phyloP scores from a whole-genome alignment of 53 echinoderm and acorn worm genomes.

The Crossaster papposus region DNA sequence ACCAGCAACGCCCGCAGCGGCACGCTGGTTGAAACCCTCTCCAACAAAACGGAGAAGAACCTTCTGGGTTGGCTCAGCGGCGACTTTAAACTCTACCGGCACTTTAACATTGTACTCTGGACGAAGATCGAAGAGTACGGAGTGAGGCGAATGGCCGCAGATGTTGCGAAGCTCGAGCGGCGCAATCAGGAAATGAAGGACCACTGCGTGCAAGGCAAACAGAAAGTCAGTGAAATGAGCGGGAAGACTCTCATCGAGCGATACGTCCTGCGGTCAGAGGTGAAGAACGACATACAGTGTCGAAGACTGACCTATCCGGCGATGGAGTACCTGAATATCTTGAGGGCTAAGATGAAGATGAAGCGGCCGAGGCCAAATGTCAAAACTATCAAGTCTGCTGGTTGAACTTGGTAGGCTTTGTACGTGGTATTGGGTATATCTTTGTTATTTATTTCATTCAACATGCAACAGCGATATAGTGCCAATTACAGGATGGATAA shows the following conservation, averaged over 20 bases:
- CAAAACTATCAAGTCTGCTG: background rate
- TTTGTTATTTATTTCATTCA: no score
- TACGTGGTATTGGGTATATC: background rate
- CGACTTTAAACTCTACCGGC: constrained; percentile 65
- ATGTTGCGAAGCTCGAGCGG: constrained; percentile 51
- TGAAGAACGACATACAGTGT: constrained; percentile 37
- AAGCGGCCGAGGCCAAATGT: background rate
- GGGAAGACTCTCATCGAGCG: constrained; percentile 44
- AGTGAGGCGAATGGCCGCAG: constrained; percentile 51
- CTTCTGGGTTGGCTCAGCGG: constrained; percentile 74
- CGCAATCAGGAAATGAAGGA: constrained; percentile 35
- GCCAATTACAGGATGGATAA: no score
- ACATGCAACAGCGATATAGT: no score
- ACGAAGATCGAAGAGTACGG: constrained; percentile 67
- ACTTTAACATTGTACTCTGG: constrained; percentile 77
- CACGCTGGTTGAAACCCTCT: constrained; percentile 45
- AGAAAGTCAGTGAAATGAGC: constrained; percentile 31
- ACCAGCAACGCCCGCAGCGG: constrained; percentile 63
- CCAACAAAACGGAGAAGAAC: constrained; percentile 34
- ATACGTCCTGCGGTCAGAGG: constrained; percentile 57
- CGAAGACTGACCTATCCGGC: constrained; percentile 64
- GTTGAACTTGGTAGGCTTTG: background rate
- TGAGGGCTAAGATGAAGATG: constrained; percentile 57
- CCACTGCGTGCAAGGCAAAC: constrained; percentile 65
- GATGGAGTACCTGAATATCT: constrained; percentile 44